phyloP scores from a whole-genome alignment of 2,797 vertebrate species.

The Aeoliscus strigatus region DNA sequence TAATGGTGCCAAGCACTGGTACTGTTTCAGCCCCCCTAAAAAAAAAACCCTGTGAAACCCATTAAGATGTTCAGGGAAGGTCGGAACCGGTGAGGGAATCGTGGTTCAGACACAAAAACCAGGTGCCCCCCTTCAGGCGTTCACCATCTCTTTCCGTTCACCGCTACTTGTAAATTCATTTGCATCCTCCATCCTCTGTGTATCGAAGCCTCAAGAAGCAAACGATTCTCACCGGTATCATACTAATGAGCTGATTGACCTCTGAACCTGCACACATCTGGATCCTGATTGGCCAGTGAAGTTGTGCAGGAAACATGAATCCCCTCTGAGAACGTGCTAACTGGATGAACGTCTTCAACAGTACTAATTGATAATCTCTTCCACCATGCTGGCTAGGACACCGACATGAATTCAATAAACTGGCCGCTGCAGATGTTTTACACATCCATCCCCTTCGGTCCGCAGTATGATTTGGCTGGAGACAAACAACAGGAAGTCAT shows the following conservation, averaged over 20 bases:
- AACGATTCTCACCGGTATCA: constrained; percentile 47
- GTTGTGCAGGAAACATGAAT: constrained; percentile 19
- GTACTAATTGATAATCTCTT: no score
- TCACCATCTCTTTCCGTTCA: constrained; percentile 9
- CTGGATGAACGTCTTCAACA: no score
- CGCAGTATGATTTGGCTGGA: no score
- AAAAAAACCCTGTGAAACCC: constrained; percentile 35
- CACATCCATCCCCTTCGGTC: no score
- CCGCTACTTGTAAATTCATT: not conserved
- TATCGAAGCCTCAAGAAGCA: constrained; percentile 13
- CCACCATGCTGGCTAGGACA: no score
- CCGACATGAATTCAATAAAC: no score
- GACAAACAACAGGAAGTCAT: no score
- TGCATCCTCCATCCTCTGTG: constrained; percentile 18
- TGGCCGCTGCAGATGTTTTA: no score
- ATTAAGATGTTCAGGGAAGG: constrained; percentile 55
- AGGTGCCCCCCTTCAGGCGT: constrained; percentile 19
- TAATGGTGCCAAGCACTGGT: constrained; percentile 25
- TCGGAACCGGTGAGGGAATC: constrained; percentile 45
- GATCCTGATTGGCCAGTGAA: constrained; percentile 25
- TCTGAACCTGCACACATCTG: constrained; percentile 37
- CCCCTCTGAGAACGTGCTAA: no score
- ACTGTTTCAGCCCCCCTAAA: constrained; percentile 32
- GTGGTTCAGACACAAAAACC: constrained; percentile 43
- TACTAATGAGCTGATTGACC: constrained; percentile 62